Evolutionary conservation across 2,888 invertebrate species (phyloP).

Genomic region (Torymus tubicola): DNA sequence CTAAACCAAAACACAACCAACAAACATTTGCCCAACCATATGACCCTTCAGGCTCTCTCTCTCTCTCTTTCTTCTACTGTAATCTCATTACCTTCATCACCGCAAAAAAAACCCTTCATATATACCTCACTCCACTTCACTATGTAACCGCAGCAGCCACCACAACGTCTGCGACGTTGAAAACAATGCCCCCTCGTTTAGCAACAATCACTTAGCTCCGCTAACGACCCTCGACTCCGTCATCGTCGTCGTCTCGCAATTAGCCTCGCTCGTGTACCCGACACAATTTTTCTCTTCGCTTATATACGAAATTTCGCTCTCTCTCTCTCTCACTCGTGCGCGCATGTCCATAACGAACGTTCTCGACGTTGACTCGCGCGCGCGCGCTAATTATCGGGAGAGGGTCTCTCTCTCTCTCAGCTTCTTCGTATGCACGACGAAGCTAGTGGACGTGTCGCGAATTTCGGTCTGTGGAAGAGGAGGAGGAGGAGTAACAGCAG

Average conservation of each 20-base stretch:
- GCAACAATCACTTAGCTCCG: background rate
- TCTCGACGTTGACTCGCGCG: background rate
- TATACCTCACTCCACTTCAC: background rate
- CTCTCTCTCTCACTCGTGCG: background rate
- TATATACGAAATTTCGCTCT: too few relatives aligned
- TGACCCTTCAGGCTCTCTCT: too few relatives aligned
- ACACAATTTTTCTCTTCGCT: too few relatives aligned
- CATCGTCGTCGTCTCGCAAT: too few relatives aligned
- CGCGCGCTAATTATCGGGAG: background rate
- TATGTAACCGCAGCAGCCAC: too few relatives aligned
- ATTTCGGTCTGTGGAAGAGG: conserved; percentile 6
- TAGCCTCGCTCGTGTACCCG: too few relatives aligned
- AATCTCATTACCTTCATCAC: too few relatives aligned
- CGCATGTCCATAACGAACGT: background rate
- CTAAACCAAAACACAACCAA: too few relatives aligned
- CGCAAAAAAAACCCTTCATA: too few relatives aligned
- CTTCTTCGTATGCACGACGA: conserved; percentile 19
- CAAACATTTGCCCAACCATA: too few relatives aligned
- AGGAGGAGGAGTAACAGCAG: too few relatives aligned
- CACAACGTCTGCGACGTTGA: background rate
- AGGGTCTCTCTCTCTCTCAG: background rate
- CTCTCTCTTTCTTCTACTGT: too few relatives aligned
- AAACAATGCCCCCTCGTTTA: background rate
- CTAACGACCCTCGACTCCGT: background rate
- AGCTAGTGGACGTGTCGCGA: conserved; percentile 25